phyloP scores from a whole-genome alignment of 92 coral and sea anemone species.

The Paramuricea clavata region DNA sequence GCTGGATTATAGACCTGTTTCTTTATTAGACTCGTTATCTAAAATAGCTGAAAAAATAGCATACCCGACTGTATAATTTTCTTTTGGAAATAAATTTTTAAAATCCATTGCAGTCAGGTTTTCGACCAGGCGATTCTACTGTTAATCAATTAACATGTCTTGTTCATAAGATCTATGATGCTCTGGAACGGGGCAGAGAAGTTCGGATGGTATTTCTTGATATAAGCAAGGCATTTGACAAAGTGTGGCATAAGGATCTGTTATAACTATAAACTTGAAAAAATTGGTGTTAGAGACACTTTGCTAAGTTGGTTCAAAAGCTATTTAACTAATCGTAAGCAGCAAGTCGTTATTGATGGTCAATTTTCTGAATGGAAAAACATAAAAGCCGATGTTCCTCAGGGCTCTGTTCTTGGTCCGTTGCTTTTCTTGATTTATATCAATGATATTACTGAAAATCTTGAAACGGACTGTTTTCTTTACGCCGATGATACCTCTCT shows the following conservation, averaged over 20 bases:
- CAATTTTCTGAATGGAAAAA: not conserved
- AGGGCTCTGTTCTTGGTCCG: conserved; percentile 38
- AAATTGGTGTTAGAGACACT: conserved; percentile 48
- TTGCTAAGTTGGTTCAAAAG: conserved; percentile 62
- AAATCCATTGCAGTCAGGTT: conserved; percentile 71
- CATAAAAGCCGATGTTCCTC: not conserved
- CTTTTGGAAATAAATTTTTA: conserved; percentile 58
- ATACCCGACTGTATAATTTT: conserved; percentile 62
- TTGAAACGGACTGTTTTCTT: conserved; percentile 26
- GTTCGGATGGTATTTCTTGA: conserved; percentile 57
- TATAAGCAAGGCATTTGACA: conserved; percentile 73
- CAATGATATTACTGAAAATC: conserved; percentile 52
- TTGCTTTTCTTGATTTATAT: conserved; percentile 53
- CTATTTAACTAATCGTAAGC: conserved; percentile 56
- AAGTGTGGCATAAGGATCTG: conserved; percentile 67
- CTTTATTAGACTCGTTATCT: conserved; percentile 63
- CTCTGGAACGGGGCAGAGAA: conserved; percentile 69
- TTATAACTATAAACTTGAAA: conserved; percentile 48
- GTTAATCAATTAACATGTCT: conserved; percentile 61
- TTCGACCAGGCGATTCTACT: conserved; percentile 71
- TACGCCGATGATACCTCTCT: conserved; percentile 56
- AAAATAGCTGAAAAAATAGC: conserved; percentile 65
- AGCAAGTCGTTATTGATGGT: conserved; percentile 45
- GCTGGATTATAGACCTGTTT: conserved; percentile 59
- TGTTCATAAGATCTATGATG: conserved; percentile 64